A percentile compares a stretch with the other conserved stretches of the same genome.
phyloP scores from a whole-genome alignment of 30 jellyfish, hydroid and myxozoan species.

The Chrysaora quinquecirrha region DNA sequence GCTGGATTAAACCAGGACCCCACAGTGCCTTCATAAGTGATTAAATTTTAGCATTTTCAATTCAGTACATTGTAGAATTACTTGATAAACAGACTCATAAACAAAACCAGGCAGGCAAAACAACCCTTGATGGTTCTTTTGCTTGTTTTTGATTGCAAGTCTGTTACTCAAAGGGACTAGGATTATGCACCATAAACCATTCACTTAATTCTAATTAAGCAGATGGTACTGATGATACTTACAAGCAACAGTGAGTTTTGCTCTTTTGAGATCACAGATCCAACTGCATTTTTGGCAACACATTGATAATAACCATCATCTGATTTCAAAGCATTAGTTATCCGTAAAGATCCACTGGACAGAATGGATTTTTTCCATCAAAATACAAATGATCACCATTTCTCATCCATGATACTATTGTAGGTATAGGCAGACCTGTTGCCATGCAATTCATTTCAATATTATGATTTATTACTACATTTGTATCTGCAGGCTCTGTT shows the following conservation, averaged over 20 bases:
- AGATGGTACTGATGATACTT: not conserved
- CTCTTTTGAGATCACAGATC: constrained; percentile 76
- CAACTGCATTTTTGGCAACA: constrained; percentile 80
- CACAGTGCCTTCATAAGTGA: too few relatives aligned
- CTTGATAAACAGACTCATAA: too few relatives aligned
- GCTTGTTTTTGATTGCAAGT: too few relatives aligned
- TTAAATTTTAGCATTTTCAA: too few relatives aligned
- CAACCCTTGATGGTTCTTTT: too few relatives aligned
- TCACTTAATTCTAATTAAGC: not conserved
- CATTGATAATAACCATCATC: constrained; percentile 88
- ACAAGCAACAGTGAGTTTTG: constrained; percentile 82
- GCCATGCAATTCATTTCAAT: constrained; percentile 65
- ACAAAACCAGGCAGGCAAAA: too few relatives aligned
- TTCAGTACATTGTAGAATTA: too few relatives aligned
- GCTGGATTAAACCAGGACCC: too few relatives aligned
- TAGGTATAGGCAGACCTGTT: constrained; percentile 81
- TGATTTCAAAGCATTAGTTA: constrained; percentile 39
- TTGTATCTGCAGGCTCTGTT: constrained; percentile 69
- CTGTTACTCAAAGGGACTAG: too few relatives aligned
- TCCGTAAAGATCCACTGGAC: constrained; percentile 66
- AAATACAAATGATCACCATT: constrained; percentile 47
- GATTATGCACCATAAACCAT: too few relatives aligned
- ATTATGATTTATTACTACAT: constrained; percentile 17
- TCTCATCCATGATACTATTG: constrained; percentile 65
- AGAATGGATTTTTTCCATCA: constrained; percentile 41